phyloP scores from a whole-genome alignment of 2,797 vertebrate genomes.

The Arctocebus calabarensis region DNA sequence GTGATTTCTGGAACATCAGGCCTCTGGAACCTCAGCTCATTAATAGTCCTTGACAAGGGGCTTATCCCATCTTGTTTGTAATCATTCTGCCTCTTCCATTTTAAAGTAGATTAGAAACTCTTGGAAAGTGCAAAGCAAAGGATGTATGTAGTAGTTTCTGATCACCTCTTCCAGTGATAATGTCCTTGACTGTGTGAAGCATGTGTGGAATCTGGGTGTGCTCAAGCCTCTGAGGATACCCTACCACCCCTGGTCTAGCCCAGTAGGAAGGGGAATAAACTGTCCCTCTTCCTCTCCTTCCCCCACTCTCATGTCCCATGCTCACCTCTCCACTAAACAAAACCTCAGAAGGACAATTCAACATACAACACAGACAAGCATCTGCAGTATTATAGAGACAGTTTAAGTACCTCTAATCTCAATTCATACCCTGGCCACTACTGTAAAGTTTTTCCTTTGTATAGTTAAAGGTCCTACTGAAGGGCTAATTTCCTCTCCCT shows the following conservation, averaged over 20 bases:
- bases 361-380: background rate
- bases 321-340: background rate
- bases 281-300: background rate
- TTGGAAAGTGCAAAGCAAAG: background rate
- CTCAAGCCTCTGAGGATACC: background rate
- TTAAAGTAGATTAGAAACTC: background rate
- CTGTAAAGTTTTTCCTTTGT: background rate
- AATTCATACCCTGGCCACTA: background rate
- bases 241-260: background rate
- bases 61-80: background rate
- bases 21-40: background rate
- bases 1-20: background rate
- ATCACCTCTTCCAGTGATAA: background rate
- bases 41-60: conserved; percentile 26
- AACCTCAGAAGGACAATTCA: background rate
- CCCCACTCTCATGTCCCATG: background rate
- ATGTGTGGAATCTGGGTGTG: background rate
- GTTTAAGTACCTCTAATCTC: background rate
- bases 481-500: background rate
- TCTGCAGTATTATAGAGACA: background rate
- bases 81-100: background rate
- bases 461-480: background rate
- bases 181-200: background rate
- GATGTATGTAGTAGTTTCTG: background rate
- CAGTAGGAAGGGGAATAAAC: background rate